Conservation (phyloP, 2,113 vertebrate genomes). For the Austrofundulus limnaeus region DNA sequence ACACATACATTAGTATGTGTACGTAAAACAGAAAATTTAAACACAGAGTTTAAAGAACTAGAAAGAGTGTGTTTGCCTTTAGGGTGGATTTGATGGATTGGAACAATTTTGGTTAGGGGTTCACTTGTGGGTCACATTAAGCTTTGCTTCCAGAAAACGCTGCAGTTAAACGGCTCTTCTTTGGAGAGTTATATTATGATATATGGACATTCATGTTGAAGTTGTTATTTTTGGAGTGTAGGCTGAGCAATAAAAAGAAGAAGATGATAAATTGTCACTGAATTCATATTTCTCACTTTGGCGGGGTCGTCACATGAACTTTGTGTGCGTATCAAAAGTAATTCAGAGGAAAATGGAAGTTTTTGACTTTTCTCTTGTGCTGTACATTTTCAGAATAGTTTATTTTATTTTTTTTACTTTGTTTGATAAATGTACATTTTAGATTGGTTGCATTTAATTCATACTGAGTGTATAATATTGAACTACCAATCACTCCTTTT, state of each 20-base stretch:
- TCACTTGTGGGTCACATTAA: slow-evolving; percentile 11
- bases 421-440: neutral
- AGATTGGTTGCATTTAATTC: neutral
- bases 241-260: slow-evolving; percentile 11
- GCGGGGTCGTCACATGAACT: slow-evolving; percentile 21
- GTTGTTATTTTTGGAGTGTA: slow-evolving; percentile 21
- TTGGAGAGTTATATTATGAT: slow-evolving; percentile 24
- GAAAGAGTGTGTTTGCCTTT: neutral
- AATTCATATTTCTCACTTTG: slow-evolving; percentile 9
- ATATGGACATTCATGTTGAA: slow-evolving; percentile 6
- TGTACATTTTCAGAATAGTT: neutral
- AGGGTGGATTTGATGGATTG: slow-evolving; percentile 11
- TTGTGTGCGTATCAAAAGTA: neutral
- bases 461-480: neutral
- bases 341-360: neutral
- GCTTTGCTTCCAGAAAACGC: neutral
- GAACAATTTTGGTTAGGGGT: slow-evolving; percentile 18
- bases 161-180: slow-evolving; percentile 21
- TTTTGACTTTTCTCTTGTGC: neutral
- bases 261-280: slow-evolving; percentile 19
- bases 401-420: neutral
- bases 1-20: slow-evolving; percentile 1
- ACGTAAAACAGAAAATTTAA: neutral
- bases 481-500: neutral
- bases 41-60: slow-evolving; percentile 3